A percentile compares a stretch with the other conserved stretches of the same genome.
phyloP scores from a whole-genome alignment of 1,140 invertebrate genomes.

The Rhizoglyphus robini region DNA sequence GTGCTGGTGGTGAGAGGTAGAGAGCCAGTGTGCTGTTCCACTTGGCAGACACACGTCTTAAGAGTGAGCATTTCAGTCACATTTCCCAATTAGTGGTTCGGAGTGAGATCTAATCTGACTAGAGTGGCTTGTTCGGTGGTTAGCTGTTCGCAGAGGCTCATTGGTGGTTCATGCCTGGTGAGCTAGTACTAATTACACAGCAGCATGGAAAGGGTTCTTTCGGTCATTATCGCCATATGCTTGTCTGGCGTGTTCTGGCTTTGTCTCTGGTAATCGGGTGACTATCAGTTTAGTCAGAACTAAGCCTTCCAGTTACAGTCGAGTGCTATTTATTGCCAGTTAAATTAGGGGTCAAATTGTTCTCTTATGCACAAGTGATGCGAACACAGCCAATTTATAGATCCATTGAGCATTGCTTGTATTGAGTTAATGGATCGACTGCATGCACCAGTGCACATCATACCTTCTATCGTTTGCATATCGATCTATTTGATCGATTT shows the following conservation, averaged over 20 bases:
- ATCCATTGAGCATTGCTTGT: too few species aligned
- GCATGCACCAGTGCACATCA: not conserved
- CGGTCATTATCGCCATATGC: slow-evolving; percentile 9
- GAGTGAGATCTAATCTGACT: too few species aligned
- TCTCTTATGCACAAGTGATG: slow-evolving; percentile 5
- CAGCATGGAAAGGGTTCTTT: not conserved
- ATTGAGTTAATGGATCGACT: too few species aligned
- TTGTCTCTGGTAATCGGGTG: not conserved
- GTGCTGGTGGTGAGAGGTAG: too few species aligned
- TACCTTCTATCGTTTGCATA: slow-evolving; percentile 12
- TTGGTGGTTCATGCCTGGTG: too few species aligned
- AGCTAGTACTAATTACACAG: too few species aligned
- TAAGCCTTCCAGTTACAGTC: not conserved
- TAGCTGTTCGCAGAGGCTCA: too few species aligned
- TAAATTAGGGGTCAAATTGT: not conserved
- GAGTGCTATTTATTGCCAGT: not conserved
- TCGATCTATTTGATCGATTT: slow-evolving; percentile 11
- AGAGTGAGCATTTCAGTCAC: too few species aligned
- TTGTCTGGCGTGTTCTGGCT: not conserved
- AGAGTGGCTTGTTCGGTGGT: too few species aligned
- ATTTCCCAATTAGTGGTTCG: too few species aligned
- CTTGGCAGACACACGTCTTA: too few species aligned
- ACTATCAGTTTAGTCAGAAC: not conserved
- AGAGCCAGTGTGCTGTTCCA: too few species aligned
- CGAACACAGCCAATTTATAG: not conserved